phyloP scores from a whole-genome alignment of 2,113 vertebrate genomes.

The Petrocephalus zakoni region DNA sequence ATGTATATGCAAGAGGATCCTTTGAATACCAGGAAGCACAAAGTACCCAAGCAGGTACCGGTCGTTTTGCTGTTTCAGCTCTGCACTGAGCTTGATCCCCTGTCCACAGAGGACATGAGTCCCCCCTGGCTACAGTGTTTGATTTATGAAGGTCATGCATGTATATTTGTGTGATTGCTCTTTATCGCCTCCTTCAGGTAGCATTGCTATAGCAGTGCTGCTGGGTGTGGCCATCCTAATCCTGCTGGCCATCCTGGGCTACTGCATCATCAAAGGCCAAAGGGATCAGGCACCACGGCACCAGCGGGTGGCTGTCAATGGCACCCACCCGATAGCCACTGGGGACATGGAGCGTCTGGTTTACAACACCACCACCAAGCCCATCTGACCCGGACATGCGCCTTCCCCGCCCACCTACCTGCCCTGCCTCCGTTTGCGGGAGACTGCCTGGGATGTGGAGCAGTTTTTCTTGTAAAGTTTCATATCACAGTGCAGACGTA shows the following conservation, averaged over 20 bases:
- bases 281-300: constrained; percentile 50
- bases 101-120: neutral
- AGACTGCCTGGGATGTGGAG: neutral
- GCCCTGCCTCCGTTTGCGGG: neutral
- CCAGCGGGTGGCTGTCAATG: constrained; percentile 63
- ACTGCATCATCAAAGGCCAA: constrained; percentile 71
- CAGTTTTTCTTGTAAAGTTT: neutral
- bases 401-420: neutral
- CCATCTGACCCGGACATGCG: constrained; percentile 63
- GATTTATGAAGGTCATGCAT: neutral
- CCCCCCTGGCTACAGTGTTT: neutral
- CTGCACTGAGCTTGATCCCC: neutral
- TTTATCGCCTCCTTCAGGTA: constrained; percentile 29
- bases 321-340: constrained; percentile 54
- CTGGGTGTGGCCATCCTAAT: constrained; percentile 68
- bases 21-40: constrained; percentile 16
- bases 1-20: constrained; percentile 35
- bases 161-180: neutral
- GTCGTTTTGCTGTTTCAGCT: neutral
- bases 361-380: constrained; percentile 81
- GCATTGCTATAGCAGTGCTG: constrained; percentile 59
- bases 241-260: constrained; percentile 66
- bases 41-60: constrained; percentile 40
- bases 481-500: neutral
- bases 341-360: constrained; percentile 79